Conservation (phyloP, 2,888 invertebrate genomes). For the Stenotaenia linearis region DNA sequence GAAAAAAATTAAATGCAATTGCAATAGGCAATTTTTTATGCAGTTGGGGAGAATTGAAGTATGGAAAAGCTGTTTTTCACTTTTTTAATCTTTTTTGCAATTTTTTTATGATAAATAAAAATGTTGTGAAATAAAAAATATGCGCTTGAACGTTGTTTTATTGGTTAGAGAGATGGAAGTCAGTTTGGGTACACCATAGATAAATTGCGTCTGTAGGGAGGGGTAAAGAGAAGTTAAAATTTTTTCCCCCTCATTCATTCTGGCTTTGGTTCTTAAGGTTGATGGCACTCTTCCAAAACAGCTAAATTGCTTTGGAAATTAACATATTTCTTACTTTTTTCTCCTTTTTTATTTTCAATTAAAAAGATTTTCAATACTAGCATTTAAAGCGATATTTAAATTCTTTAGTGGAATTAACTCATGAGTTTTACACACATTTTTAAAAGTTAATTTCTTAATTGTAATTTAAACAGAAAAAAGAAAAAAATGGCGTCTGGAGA, state of each 20-base stretch:
- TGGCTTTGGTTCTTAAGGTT: conserved; percentile 1
- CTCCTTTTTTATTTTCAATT: neutral
- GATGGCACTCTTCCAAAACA: conserved; percentile 16
- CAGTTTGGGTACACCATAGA: neutral
- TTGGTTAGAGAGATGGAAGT: conserved; percentile 15
- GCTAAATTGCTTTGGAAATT: conserved; percentile 19
- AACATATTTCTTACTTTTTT: neutral
- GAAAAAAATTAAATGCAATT: neutral
- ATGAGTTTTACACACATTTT: neutral
- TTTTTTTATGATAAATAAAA: too few species aligned
- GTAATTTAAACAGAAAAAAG: conserved; percentile 2
- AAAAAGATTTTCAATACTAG: neutral
- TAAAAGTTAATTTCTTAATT: conserved; percentile 24
- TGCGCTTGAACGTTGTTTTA: neutral
- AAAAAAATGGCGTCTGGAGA: neutral
- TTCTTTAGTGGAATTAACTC: neutral
- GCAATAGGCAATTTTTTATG: conserved; percentile 10
- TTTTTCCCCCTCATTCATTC: neutral
- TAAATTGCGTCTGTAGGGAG: conserved; percentile 19
- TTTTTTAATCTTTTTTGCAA: too few species aligned
- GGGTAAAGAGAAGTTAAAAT: neutral
- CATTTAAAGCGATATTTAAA: conserved; percentile 1
- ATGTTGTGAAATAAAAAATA: too few species aligned
- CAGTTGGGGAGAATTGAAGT: neutral
- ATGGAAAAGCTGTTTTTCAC: neutral